These are phyloP conservation scores for Sigmodon hispidus DNA, from an alignment of 2,113 vertebrate species.

Conservation along the genomic window DNA sequence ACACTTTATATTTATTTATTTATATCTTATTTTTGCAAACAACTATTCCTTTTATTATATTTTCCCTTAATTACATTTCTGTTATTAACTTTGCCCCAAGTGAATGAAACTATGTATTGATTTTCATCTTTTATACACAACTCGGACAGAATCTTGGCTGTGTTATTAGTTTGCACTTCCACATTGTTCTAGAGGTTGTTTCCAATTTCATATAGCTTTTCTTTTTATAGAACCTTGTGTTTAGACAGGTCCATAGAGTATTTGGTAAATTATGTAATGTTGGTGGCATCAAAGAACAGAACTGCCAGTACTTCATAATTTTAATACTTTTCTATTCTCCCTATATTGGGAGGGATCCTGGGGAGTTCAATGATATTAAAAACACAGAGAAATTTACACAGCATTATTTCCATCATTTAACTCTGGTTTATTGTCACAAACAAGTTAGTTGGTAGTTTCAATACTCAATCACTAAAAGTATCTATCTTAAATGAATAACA, in stretches of 20 bases:
- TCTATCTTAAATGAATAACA: constrained; percentile 23
- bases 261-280: constrained; percentile 23
- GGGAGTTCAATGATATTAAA: constrained; percentile 8
- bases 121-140: constrained; percentile 58
- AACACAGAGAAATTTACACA: constrained; percentile 24
- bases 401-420: constrained; percentile 28
- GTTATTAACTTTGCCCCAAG: constrained; percentile 61
- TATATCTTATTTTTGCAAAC: constrained; percentile 54
- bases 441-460: constrained; percentile 46
- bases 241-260: constrained; percentile 1
- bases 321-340: not conserved
- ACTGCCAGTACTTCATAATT: not conserved
- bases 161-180: constrained; percentile 61
- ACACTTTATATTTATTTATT: not conserved
- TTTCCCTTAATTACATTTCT: constrained; percentile 64
- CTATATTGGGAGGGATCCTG: not conserved
- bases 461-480: constrained; percentile 21
- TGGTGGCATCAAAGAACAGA: not conserved
- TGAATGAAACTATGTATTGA: constrained; percentile 35
- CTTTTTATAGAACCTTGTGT: constrained; percentile 42
- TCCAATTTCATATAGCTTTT: constrained; percentile 52
- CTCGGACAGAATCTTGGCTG: constrained; percentile 31
- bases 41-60: constrained; percentile 62
- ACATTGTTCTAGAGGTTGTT: constrained; percentile 46
- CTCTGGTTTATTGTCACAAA: constrained; percentile 34